Conservation (phyloP, 2,797 vertebrate genomes). For the Pteronotus mesoamericanus region DNA sequence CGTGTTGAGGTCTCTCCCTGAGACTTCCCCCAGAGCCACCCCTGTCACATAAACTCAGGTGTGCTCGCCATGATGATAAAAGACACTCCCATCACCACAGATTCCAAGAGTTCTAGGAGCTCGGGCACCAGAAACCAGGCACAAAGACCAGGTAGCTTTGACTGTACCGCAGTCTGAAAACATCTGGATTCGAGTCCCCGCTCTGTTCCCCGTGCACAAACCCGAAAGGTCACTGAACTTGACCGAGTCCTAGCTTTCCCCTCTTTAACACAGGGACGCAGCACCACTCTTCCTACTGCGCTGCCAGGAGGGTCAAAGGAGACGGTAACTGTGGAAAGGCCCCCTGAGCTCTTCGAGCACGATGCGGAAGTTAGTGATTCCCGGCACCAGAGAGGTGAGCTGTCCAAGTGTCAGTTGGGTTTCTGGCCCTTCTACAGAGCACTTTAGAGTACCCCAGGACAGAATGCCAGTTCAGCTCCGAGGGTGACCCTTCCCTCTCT, state of each 20-base stretch:
- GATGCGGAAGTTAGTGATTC: not conserved
- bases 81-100: not conserved
- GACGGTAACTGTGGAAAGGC: not conserved
- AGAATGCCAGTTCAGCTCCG: not conserved
- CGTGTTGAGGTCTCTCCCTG: not conserved
- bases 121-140: not conserved
- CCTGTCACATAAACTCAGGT: not conserved
- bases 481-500: not conserved
- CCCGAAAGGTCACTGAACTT: not conserved
- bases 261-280: not conserved
- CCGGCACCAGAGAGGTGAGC: not conserved
- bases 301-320: not conserved
- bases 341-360: not conserved
- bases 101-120: not conserved
- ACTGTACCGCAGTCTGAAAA: not conserved
- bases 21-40: not conserved
- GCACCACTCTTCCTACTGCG: not conserved
- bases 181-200: not conserved
- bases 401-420: not conserved
- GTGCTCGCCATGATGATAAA: not conserved
- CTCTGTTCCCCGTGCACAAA: no score
- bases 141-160: not conserved
- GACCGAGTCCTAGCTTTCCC: not conserved
- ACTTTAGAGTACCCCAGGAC: not conserved
- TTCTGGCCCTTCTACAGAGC: not conserved